phyloP scores from a whole-genome alignment of 2,797 vertebrate species.

The Amniataba percoides region DNA sequence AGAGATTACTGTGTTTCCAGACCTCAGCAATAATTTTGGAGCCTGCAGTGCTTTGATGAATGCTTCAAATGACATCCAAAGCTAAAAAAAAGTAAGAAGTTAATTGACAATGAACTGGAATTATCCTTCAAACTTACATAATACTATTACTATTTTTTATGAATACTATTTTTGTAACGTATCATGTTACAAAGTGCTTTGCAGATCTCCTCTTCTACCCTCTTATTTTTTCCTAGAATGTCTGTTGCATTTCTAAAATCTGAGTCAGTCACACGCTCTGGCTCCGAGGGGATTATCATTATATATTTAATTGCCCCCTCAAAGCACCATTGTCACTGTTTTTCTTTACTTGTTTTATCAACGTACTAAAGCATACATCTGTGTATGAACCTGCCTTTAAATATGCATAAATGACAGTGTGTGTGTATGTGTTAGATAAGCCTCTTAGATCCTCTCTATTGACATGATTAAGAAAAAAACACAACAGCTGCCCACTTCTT shows the following conservation, averaged over 20 bases:
- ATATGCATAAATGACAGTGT: slow-evolving; percentile 39
- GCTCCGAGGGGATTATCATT: slow-evolving; percentile 50
- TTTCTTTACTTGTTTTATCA: slow-evolving; percentile 41
- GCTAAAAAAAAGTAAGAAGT: background rate
- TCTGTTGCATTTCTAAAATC: slow-evolving; percentile 29
- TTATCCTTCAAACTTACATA: background rate
- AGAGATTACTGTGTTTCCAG: background rate
- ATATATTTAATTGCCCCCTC: slow-evolving; percentile 43
- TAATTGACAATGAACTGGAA: background rate
- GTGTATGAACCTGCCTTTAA: slow-evolving; percentile 29
- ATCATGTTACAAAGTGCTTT: slow-evolving; percentile 17
- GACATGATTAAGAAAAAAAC: slow-evolving; percentile 70
- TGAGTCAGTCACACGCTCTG: slow-evolving; percentile 26
- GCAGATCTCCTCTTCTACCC: slow-evolving; percentile 1
- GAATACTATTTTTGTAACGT: background rate
- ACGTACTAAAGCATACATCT: slow-evolving; percentile 45
- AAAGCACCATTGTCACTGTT: slow-evolving; percentile 45
- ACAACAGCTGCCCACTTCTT: slow-evolving; percentile 53
- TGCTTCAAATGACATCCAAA: background rate
- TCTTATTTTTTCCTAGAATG: slow-evolving; percentile 1
- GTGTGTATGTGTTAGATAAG: slow-evolving; percentile 66
- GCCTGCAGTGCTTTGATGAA: background rate
- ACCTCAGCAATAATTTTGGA: background rate
- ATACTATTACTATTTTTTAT: background rate
- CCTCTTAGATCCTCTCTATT: slow-evolving; percentile 72